phyloP scores from a whole-genome alignment of 2,888 invertebrate genomes.

The Idaea biselata region DNA sequence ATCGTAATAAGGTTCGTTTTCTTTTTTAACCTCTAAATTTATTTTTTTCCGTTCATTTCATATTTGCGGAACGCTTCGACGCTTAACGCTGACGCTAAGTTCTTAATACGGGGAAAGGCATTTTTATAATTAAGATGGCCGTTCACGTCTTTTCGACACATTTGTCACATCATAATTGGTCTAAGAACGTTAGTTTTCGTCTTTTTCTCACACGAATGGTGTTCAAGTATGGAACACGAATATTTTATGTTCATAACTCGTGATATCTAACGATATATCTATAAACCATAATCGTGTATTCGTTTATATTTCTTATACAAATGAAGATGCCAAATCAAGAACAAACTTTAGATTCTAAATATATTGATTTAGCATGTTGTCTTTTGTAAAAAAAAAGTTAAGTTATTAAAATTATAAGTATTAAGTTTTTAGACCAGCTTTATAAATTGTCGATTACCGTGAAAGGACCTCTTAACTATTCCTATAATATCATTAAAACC shows the following conservation, averaged over 20 bases:
- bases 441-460: not conserved
- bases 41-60: slow-evolving; percentile 53
- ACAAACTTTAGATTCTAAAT: no score
- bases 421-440: not conserved
- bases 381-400: no score
- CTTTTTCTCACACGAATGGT: no score
- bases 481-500: slow-evolving; percentile 1
- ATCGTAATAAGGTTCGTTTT: slow-evolving; percentile 88
- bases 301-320: no score
- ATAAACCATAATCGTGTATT: no score
- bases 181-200: not conserved
- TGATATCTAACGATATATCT: no score
- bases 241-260: not conserved
- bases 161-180: not conserved
- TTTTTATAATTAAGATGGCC: slow-evolving; percentile 29
- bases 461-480: slow-evolving; percentile 6
- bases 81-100: slow-evolving; percentile 47
- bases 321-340: no score
- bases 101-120: slow-evolving; percentile 14
- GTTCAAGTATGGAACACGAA: not conserved
- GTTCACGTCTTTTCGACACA: slow-evolving; percentile 23
- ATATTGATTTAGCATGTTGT: no score
- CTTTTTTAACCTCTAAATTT: slow-evolving; percentile 69
- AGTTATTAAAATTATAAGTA: not conserved
- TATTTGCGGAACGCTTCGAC: slow-evolving; percentile 56